A percentile compares a stretch with the other conserved stretches of the same genome.
Conservation (phyloP, 2,113 vertebrate species). For the Apodemus speciosus region DNA sequence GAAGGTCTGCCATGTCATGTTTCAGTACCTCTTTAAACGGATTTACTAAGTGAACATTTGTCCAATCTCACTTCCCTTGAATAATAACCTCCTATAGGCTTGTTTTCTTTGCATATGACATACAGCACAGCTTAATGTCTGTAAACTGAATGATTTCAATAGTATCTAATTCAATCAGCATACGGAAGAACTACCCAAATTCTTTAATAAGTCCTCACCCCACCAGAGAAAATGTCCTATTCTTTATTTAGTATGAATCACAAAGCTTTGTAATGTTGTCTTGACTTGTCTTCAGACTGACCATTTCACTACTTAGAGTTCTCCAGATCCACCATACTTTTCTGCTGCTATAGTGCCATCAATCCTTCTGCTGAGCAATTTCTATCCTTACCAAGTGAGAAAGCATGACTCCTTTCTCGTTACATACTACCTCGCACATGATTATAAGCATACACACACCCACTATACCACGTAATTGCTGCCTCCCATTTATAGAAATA, state of each 20-base stretch:
- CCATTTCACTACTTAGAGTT: not conserved
- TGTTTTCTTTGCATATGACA: not conserved
- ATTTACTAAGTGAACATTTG: conserved; percentile 38
- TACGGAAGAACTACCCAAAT: not conserved
- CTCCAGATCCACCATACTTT: conserved; percentile 11
- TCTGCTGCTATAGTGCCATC: not conserved
- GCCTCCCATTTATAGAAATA: conserved; percentile 22
- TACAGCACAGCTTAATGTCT: not conserved
- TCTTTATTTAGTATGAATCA: not conserved
- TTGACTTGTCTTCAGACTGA: not conserved
- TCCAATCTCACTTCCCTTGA: not conserved
- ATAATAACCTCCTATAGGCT: not conserved
- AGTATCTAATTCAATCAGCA: not conserved
- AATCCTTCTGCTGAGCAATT: conserved; percentile 7
- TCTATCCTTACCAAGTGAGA: not conserved
- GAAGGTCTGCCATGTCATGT: not conserved
- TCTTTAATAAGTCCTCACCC: not conserved
- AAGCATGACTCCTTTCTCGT: not conserved
- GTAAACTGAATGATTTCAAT: conserved; percentile 37
- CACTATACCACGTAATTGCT: not conserved
- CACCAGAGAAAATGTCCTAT: not conserved
- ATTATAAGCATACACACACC: not conserved
- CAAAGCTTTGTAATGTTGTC: conserved; percentile 21
- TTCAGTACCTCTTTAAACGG: conserved; percentile 10
- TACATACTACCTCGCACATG: not conserved